Evolutionary conservation across 2,113 vertebrate species (phyloP).

Genomic region (Polypterus senegalus): DNA sequence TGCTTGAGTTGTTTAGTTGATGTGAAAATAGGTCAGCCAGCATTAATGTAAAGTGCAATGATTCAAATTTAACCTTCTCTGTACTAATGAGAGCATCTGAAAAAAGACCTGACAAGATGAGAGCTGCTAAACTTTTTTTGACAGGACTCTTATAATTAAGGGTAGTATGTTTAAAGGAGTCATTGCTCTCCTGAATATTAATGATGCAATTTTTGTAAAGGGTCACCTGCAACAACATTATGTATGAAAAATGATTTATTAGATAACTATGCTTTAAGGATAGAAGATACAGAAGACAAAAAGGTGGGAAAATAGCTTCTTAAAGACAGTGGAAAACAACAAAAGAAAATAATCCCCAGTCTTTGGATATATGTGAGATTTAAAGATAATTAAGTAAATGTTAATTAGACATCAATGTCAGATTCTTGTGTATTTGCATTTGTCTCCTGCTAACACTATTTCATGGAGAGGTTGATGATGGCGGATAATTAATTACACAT

Average conservation of each 20-base stretch:
- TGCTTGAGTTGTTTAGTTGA: neutral
- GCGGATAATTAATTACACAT: too few species aligned
- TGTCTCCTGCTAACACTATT: too few species aligned
- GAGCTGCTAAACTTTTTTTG: conserved; percentile 14
- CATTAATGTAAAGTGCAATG: conserved; percentile 3
- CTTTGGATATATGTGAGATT: neutral
- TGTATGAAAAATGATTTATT: conserved; percentile 13
- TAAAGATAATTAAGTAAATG: conserved; percentile 1
- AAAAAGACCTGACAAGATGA: conserved; percentile 14
- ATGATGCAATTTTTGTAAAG: conserved; percentile 20
- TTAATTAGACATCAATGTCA: conserved; percentile 7
- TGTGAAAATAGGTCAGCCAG: conserved; percentile 8
- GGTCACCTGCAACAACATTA: conserved; percentile 22
- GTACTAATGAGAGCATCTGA: conserved; percentile 20
- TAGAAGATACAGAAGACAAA: neutral
- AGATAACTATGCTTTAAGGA: conserved; percentile 1
- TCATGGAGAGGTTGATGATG: too few species aligned
- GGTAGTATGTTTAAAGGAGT: conserved; percentile 10
- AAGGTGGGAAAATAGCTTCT: too few species aligned
- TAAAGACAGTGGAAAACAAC: too few species aligned
- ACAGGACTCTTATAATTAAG: conserved; percentile 26
- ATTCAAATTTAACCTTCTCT: neutral
- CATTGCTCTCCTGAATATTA: conserved; percentile 23
- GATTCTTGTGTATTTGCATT: neutral
- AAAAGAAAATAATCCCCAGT: too few species aligned